Base-by-base conservation (phyloP, 2,797 vertebrate species). In the Rachycentron canadum region DNA sequence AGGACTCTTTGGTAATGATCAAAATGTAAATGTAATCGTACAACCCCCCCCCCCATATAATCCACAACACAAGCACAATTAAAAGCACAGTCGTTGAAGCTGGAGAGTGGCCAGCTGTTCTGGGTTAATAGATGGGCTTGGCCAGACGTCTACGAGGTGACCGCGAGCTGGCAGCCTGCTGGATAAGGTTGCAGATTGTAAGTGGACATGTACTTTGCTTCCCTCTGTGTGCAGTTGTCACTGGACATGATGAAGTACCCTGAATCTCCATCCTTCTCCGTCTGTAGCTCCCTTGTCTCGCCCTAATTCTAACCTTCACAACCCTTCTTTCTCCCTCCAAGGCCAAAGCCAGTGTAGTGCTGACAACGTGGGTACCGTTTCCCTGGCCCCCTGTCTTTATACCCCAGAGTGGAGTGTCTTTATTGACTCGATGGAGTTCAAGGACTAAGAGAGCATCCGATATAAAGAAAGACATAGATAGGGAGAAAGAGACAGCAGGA, bases 111-210 rank as follows among this genome's bases (percentile, higher is more conserved):
- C 94, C 93, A 95, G 91, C 84, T 89, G 82, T 88, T 92, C 62
- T 84, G 76, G 89, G 84, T 89, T 93, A 92, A 89, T 92, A 91
- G 87, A 93, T 88, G 91, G 87, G 81, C 86, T 92, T 91, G 92
- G 92, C 93, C 90, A 95, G 94, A 94, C 91, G 79, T 92, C 88
- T 93, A 88, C 4, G 89, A 90, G 92, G 88, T 94, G 94, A 94
- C 93, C 91, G 90, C 92, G 91, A 82, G 76, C 88, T 91, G 91
- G 88, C 89, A 91, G 89, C 77, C 66, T 40, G 81, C 77, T 79
- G 87, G 85, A 90, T 86, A 88, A 86, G 86, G 82, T 76, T 86
- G 85, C 87, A 88, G 88, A 92, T 86, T 87, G 85, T 90, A 86
- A 92, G 79, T 86, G 87, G 87, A 92, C 91, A 81, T 86, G 84